These are phyloP conservation scores for Proisotoma minuta DNA, from an alignment of 2,888 invertebrate species.

Conservation along the genomic window DNA sequence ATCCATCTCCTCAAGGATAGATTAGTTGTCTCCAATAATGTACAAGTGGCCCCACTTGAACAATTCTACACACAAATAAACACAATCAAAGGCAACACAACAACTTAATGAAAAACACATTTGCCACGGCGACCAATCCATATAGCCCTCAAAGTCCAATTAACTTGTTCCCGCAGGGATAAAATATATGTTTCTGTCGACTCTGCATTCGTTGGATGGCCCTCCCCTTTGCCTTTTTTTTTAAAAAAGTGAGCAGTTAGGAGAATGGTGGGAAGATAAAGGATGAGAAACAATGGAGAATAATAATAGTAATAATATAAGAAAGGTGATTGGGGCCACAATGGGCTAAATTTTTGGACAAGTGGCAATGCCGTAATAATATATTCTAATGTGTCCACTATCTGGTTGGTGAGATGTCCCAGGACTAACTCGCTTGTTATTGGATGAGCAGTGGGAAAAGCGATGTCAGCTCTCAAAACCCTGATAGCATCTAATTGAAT, in stretches of 20 bases:
- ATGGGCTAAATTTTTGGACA: background rate
- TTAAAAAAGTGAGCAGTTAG: background rate
- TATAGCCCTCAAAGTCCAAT: too few species aligned
- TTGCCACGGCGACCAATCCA: too few species aligned
- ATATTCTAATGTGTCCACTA: background rate
- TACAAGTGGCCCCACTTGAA: too few species aligned
- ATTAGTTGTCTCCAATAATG: too few species aligned
- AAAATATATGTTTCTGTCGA: too few species aligned
- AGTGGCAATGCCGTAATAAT: background rate
- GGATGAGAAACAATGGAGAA: background rate
- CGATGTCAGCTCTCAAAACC: constrained; percentile 38
- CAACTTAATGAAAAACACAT: too few species aligned
- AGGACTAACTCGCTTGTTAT: background rate
- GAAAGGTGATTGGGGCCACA: background rate
- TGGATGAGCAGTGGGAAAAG: constrained; percentile 38
- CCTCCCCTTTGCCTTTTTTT: too few species aligned
- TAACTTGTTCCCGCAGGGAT: too few species aligned
- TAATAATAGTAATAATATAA: too few species aligned
- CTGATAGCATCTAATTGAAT: constrained; percentile 37
- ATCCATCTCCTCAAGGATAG: background rate
- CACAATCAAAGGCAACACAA: too few species aligned
- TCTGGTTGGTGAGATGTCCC: background rate
- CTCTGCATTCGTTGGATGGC: too few species aligned
- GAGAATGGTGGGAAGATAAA: constrained; percentile 3
- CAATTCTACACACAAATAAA: too few species aligned